These are phyloP conservation scores for Mycteria americana DNA, from an alignment of 2,797 vertebrate genomes.

Conservation along the genomic window DNA sequence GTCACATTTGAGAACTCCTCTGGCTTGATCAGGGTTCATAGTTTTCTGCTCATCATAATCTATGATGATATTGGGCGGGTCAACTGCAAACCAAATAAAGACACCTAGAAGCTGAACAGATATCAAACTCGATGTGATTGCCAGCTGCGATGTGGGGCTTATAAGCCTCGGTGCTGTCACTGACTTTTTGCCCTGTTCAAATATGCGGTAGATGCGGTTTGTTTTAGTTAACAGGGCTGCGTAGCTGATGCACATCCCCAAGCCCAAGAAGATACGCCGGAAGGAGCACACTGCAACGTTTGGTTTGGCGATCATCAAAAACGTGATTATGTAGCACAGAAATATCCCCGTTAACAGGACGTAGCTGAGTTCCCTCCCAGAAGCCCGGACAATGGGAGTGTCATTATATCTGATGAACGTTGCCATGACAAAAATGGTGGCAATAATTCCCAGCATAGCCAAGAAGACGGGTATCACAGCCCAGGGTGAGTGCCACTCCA, in stretches of 20 bases:
- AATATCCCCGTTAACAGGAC: conserved; percentile 96
- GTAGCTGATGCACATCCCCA: conserved; percentile 99
- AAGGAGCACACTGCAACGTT: conserved; percentile 94
- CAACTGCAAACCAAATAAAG: conserved; percentile 95
- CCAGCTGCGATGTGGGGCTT: conserved; percentile 96
- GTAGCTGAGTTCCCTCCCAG: conserved; percentile 95
- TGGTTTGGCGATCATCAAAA: conserved; percentile 97
- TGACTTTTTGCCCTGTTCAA: conserved; percentile 97
- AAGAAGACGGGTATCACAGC: conserved; percentile 95
- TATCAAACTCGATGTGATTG: conserved; percentile 94
- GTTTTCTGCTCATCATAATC: conserved; percentile 98
- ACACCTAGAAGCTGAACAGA: conserved; percentile 95
- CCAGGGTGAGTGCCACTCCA: conserved; percentile 99
- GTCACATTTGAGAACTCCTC: conserved; percentile 97
- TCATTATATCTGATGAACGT: conserved; percentile 96
- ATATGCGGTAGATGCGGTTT: conserved; percentile 98
- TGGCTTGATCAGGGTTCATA: conserved; percentile 88
- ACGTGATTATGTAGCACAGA: conserved; percentile 98
- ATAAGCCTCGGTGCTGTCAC: conserved; percentile 94
- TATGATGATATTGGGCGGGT: conserved; percentile 94
- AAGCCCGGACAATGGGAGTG: conserved; percentile 96
- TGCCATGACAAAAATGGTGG: conserved; percentile 97
- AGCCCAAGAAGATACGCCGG: conserved; percentile 91
- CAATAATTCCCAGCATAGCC: conserved; percentile 96
- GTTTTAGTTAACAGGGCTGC: conserved; percentile 97